Evolutionary conservation across 2,888 invertebrate species (phyloP).

Genomic region (Morpho deidamia): DNA sequence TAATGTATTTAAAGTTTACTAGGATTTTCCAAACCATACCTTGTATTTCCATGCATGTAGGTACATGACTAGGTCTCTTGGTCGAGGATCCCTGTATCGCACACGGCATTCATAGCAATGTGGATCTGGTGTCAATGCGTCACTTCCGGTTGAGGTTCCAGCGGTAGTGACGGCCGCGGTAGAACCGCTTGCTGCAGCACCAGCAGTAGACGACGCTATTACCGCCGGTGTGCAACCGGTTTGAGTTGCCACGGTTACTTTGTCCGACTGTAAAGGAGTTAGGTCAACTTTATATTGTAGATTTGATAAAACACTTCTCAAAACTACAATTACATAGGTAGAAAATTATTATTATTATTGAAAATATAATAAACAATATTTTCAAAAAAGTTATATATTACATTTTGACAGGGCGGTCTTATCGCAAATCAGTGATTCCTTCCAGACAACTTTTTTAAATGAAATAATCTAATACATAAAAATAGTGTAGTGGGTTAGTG

Average conservation of each 20-base stretch:
- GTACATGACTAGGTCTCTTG: slow-evolving; percentile 96
- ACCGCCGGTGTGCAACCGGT: slow-evolving; percentile 86
- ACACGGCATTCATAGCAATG: slow-evolving; percentile 97
- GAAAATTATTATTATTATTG: too few species aligned
- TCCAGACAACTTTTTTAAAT: too few species aligned
- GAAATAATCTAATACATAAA: too few species aligned
- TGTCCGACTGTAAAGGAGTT: slow-evolving; percentile 52
- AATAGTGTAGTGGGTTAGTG: too few species aligned
- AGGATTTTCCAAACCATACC: slow-evolving; percentile 62
- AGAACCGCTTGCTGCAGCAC: not conserved
- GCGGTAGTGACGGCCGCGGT: not conserved
- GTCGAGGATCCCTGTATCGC: slow-evolving; percentile 93
- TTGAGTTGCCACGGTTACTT: slow-evolving; percentile 91
- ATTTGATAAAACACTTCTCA: too few species aligned
- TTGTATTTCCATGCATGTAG: slow-evolving; percentile 96
- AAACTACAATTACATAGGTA: too few species aligned
- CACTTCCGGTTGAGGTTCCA: slow-evolving; percentile 28
- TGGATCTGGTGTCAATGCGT: slow-evolving; percentile 83
- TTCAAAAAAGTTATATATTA: too few species aligned
- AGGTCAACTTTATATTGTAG: too few species aligned
- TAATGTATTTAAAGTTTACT: too few species aligned
- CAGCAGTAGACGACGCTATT: not conserved
- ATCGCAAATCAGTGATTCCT: too few species aligned
- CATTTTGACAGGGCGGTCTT: too few species aligned
- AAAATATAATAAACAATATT: too few species aligned